A percentile compares a stretch with the other conserved stretches of the same genome.
These are phyloP conservation scores for Andrena bicolor DNA, from an alignment of 2,888 invertebrate species.

Conservation along the genomic window DNA sequence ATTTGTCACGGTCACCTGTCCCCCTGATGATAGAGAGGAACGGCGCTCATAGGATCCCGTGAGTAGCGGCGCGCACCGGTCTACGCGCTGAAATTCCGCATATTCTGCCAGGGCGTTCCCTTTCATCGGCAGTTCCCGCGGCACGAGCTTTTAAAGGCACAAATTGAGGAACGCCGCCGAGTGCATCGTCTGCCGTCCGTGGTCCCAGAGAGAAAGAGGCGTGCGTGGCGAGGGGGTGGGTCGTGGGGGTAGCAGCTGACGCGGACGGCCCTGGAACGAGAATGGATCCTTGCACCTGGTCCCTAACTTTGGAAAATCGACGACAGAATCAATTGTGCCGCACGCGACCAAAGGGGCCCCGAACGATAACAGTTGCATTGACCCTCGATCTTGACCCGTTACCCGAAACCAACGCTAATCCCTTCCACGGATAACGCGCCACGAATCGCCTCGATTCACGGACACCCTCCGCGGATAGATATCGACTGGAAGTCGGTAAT, in stretches of 20 bases:
- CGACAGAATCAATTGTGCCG: constrained; percentile 66
- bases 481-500: too few relatives aligned
- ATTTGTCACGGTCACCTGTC: constrained; percentile 54
- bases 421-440: constrained; percentile 1
- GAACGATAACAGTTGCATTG: constrained; percentile 63
- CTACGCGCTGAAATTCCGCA: constrained; percentile 52
- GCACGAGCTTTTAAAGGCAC: constrained; percentile 53
- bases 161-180: constrained; percentile 51
- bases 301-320: constrained; percentile 65
- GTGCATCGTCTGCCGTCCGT: constrained; percentile 35
- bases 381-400: constrained; percentile 63
- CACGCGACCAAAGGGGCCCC: constrained; percentile 60
- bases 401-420: constrained; percentile 11
- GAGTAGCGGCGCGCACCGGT: constrained; percentile 24
- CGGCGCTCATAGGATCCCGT: constrained; percentile 28
- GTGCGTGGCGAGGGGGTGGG: constrained; percentile 59
- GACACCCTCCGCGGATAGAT: neutral
- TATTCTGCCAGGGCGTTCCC: constrained; percentile 59
- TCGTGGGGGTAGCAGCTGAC: constrained; percentile 73
- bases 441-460: constrained; percentile 3
- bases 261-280: constrained; percentile 38
- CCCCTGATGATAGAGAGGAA: constrained; percentile 34
- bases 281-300: constrained; percentile 70
- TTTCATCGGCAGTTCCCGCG: constrained; percentile 45
- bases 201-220: constrained; percentile 14